Evolutionary conservation across 2,888 invertebrate species (phyloP).

Genomic region (Hydropsyche betteni): DNA sequence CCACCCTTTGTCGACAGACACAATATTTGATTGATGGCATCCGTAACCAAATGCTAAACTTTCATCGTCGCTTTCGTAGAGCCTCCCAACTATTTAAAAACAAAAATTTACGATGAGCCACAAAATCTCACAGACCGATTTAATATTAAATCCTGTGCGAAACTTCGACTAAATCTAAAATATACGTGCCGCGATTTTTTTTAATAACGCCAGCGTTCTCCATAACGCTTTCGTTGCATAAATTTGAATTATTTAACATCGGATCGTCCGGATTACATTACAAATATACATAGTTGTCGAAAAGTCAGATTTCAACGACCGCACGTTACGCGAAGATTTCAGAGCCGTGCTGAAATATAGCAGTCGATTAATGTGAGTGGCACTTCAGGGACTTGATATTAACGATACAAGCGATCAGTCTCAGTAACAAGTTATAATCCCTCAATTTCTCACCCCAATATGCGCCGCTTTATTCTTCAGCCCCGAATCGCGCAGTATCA

Average conservation of each 20-base stretch:
- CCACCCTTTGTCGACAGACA: conserved; percentile 6
- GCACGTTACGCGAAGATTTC: conserved; percentile 10
- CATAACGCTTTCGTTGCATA: no score
- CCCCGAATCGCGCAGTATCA: conserved; percentile 29
- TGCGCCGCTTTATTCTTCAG: conserved; percentile 29
- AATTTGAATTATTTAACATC: no score
- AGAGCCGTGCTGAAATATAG: conserved; percentile 6
- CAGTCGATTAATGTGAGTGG: conserved; percentile 32
- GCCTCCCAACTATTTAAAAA: neutral
- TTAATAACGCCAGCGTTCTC: no score
- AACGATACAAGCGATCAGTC: conserved; percentile 36
- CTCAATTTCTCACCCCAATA: conserved; percentile 35
- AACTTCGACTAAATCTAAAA: no score
- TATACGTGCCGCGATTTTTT: no score
- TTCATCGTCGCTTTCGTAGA: neutral
- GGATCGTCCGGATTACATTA: neutral
- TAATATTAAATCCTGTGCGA: no score
- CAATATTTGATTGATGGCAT: conserved; percentile 25
- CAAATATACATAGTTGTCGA: neutral
- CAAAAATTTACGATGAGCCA: neutral
- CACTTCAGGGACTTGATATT: conserved; percentile 27
- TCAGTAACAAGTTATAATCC: conserved; percentile 39
- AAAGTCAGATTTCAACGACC: neutral
- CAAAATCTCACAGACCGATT: no score
- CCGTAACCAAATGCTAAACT: conserved; percentile 8